These are phyloP conservation scores for Gorsachius magnificus DNA, from an alignment of 2,797 vertebrate genomes.

Conservation along the genomic window DNA sequence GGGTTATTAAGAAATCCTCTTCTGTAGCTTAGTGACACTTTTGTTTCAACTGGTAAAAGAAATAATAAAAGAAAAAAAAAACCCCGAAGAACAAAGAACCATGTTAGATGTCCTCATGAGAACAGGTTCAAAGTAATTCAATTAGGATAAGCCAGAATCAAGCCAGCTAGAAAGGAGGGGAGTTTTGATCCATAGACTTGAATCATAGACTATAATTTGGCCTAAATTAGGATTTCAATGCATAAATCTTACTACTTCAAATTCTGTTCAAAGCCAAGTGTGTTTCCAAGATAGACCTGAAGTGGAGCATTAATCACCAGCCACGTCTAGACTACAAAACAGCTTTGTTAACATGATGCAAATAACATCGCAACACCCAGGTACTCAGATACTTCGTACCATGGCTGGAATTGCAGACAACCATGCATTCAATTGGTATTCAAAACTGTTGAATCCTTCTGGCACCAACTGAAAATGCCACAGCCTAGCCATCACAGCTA, in stretches of 20 bases:
- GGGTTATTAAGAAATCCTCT: background rate
- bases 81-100: background rate
- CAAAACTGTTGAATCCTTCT: background rate
- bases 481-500: background rate
- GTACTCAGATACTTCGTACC: too few relatives aligned
- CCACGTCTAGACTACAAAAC: background rate
- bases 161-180: background rate
- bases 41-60: background rate
- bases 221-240: background rate
- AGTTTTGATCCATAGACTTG: background rate
- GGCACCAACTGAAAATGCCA: background rate
- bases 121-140: background rate
- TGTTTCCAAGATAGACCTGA: background rate
- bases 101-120: background rate
- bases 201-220: background rate
- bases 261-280: background rate
- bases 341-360: background rate
- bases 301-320: background rate
- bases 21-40: background rate
- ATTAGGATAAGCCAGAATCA: background rate
- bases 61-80: background rate
- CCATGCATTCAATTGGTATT: background rate
- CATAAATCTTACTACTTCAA: background rate
- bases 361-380: background rate
- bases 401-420: background rate